Evolutionary conservation across 2,888 invertebrate species (phyloP), one percentile per base, ranked within the genome.

Genomic region (Drosophila lacicola): DNA sequence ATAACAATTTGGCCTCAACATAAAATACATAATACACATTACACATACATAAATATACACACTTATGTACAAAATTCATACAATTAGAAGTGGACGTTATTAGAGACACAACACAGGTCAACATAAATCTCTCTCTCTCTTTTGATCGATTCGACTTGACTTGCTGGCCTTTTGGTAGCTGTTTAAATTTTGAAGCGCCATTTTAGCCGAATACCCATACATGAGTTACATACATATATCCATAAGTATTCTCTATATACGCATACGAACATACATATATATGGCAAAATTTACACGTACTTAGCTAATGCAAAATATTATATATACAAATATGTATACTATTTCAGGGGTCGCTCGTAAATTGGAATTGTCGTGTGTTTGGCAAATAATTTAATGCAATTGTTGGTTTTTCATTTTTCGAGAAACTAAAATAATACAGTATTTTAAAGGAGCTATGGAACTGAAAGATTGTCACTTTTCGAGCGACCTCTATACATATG

Each of bases 81-180:
- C 29, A 47, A 54, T 45, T 33, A 45, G 33, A 58, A 76, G 44
- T 80, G 77, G 83, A 82, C 77, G 77, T 70, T 55, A 74, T 81
- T 73, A 19, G 61, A 61, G 68, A 56, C 55, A 56, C 55, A 53
- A 44, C 33, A 17, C 34, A 60, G n/a, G 34, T 42, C 42, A 29
- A 29, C 1, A 34, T 8, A 44, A 25, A 19, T 17, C 19, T 1
- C 10, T 44, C 14, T 58, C 14, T 58, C 21, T 2, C 4, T 4
- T 19, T 21, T 29, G 11, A 11, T 14, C 42, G 55, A 33, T 9
- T 34, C n/a, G 42, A 42, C 66, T 37, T 36, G 51, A 53, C 67
- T 41, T 29, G 45, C 61, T 41, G 74, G 53, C 56, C 50, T 55
- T 51, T 47, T 74, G 45, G 44, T 46, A 51, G 37, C 61, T 57